Percentiles rank a stretch among this genome's conserved stretches.
Conservation (phyloP, 1,140 invertebrate species). For the Tetraneura akinire region DNA sequence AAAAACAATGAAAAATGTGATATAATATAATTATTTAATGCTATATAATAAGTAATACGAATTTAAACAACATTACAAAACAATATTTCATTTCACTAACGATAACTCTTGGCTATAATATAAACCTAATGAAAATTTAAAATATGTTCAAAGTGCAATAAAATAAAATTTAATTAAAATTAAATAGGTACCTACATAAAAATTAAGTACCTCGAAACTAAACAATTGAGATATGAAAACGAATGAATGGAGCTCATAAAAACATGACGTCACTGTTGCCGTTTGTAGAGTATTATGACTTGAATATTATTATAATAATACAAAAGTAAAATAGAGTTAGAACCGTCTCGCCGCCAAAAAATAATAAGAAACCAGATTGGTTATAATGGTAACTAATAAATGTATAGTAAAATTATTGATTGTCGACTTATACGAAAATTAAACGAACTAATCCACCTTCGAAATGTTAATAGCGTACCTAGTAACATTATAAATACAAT, state of each 20-base stretch:
- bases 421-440: neutral
- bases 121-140: neutral
- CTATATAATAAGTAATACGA: too few species aligned
- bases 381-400: neutral
- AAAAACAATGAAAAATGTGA: too few species aligned
- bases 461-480: neutral
- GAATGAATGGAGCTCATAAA: constrained; percentile 5
- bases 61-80: neutral
- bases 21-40: constrained; percentile 16
- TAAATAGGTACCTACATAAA: neutral
- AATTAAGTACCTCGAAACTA: neutral
- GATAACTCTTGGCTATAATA: too few species aligned
- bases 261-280: neutral
- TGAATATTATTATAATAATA: neutral
- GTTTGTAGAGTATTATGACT: neutral
- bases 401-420: neutral
- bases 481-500: neutral
- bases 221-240: constrained; percentile 9
- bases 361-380: neutral
- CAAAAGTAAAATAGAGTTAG: neutral
- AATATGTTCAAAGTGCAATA: neutral
- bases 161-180: constrained; percentile 14
- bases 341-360: neutral
- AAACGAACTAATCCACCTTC: neutral
- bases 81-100: neutral